These are phyloP conservation scores for Cariama cristata DNA, from an alignment of 2,113 vertebrate genomes.

Conservation along the genomic window DNA sequence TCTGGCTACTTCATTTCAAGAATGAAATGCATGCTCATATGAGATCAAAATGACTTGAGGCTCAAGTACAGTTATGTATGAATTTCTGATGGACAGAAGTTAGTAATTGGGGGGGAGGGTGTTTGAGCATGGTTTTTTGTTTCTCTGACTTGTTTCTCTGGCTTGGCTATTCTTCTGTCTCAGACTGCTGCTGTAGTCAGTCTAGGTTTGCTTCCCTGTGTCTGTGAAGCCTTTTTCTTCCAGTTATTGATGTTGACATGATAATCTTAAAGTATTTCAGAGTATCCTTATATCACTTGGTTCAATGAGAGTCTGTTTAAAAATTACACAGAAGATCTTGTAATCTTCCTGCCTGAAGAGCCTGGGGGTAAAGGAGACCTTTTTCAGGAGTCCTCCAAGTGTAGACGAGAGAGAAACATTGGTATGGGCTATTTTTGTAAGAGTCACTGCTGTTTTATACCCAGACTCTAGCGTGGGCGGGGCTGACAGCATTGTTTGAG, in stretches of 20 bases:
- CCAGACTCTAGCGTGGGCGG: not conserved
- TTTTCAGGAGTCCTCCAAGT: not conserved
- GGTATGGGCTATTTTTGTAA: not conserved
- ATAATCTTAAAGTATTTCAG: not conserved
- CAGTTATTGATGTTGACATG: not conserved
- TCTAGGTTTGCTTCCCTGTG: not conserved
- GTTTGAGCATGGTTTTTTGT: not conserved
- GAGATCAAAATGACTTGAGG: not conserved
- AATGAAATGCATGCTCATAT: not conserved
- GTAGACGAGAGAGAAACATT: not conserved
- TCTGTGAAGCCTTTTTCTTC: not conserved
- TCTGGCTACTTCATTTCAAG: not conserved
- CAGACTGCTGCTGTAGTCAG: not conserved
- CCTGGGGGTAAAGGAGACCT: slow-evolving; percentile 16
- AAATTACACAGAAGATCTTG: not conserved
- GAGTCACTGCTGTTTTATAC: not conserved
- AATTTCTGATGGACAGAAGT: not conserved
- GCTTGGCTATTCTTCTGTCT: not conserved
- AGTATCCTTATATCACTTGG: not conserved
- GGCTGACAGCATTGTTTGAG: not conserved
- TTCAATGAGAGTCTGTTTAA: not conserved
- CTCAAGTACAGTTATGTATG: not conserved
- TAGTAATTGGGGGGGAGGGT: not conserved
- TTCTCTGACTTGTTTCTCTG: not conserved
- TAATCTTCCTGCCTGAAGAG: not conserved